These are phyloP conservation scores for Autographa gamma DNA, from an alignment of 2,888 invertebrate species.

Conservation along the genomic window DNA sequence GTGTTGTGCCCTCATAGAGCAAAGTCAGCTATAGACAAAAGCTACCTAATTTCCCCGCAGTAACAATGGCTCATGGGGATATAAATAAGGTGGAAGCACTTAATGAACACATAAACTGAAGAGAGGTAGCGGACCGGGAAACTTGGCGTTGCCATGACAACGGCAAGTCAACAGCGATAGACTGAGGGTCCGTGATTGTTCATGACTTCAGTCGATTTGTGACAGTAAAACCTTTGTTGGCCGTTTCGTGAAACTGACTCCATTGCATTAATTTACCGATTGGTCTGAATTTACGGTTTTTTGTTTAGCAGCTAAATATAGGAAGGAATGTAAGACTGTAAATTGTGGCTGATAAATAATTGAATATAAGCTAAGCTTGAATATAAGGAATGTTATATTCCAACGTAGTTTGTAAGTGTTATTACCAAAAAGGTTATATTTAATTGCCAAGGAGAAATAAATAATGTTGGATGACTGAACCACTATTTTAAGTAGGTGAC, in stretches of 20 bases:
- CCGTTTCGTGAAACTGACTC: background rate
- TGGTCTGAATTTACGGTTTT: no score
- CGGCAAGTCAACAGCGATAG: conserved; percentile 35
- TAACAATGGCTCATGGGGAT: conserved; percentile 81
- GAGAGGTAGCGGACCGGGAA: conserved; percentile 74
- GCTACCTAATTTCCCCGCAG: conserved; percentile 79
- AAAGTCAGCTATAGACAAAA: conserved; percentile 82
- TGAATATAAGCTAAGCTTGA: no score
- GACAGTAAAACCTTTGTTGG: background rate
- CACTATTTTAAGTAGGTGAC: no score
- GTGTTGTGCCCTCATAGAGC: conserved; percentile 63
- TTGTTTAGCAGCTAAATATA: no score
- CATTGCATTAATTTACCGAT: no score
- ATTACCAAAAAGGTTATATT: no score
- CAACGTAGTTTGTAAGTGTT: no score
- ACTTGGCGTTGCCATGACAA: conserved; percentile 75
- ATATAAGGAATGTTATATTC: no score
- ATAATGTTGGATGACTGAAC: no score
- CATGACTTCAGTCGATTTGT: background rate
- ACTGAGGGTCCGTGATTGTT: conserved; percentile 32
- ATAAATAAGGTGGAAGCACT: conserved; percentile 84
- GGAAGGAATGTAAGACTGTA: no score
- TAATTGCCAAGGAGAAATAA: no score
- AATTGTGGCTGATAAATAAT: no score
- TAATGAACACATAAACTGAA: conserved; percentile 86